Percentiles rank a stretch among this genome's conserved stretches.
Conservation (phyloP, 1,140 invertebrate species). For the Steinernema feltiae region DNA sequence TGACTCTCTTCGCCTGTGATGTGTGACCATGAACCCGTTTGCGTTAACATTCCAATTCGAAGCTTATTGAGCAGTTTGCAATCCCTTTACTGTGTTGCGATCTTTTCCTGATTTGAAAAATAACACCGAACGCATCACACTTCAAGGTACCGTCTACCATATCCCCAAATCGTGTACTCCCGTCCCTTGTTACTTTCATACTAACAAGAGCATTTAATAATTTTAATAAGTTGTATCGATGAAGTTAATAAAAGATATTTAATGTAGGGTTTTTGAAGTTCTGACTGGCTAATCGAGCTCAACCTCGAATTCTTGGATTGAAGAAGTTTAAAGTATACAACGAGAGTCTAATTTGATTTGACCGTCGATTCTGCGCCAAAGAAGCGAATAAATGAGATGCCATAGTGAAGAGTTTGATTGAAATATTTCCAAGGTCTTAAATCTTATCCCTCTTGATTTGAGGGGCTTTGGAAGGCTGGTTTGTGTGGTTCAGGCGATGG, state of each 20-base stretch:
- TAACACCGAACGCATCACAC: too few species aligned
- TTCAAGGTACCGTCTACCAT: background rate
- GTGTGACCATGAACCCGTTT: background rate
- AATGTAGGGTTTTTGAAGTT: background rate
- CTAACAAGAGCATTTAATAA: background rate
- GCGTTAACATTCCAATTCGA: background rate
- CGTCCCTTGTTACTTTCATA: background rate
- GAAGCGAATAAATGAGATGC: too few species aligned
- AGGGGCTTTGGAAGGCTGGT: too few species aligned
- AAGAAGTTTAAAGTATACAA: background rate
- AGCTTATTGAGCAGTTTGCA: background rate
- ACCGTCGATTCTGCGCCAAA: background rate
- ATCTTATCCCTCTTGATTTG: background rate
- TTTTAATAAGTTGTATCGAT: background rate
- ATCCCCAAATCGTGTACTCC: background rate
- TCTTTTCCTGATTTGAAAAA: too few species aligned
- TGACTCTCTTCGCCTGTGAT: background rate
- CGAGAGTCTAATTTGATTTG: background rate
- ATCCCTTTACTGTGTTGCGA: background rate
- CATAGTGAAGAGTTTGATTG: background rate
- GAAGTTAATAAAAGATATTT: background rate
- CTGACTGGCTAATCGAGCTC: background rate
- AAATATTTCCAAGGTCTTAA: slow-evolving; percentile 10
- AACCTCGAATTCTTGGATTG: background rate
- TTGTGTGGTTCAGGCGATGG: too few species aligned